Evolutionary conservation across 2,113 vertebrate species (phyloP), one percentile per base, ranked within the genome.

Genomic region (Strix uralensis): DNA sequence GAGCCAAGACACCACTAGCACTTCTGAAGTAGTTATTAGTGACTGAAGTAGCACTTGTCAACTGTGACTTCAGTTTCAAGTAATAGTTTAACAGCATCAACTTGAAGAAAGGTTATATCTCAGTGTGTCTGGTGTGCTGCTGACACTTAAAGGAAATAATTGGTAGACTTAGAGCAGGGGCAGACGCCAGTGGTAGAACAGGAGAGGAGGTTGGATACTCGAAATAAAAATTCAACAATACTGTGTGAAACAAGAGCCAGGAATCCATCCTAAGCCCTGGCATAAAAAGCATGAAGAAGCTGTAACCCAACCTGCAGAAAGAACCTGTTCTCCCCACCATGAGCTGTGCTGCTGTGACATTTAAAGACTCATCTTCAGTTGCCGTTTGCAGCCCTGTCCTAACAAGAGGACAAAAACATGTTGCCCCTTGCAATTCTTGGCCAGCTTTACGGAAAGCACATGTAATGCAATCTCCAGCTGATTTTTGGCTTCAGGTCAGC

Each of bases 121-220:
- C 70, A 15, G 91, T 14, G 74, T 97, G 95, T 93, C 96, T 96
- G 95, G 93, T 90, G 83, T 78, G 96, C 93, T 65, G 91, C 97
- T 98, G 97, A 98, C 98, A 97, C 98, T 97, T 97, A 95, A 96
- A 94, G 97, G 97, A 97, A 98, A 98, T 98, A 98, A 98, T 97
- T 98, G 98, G 97, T 96, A 94, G 97, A 96, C 91, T 97, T 94
- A 85, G 95, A 96, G 92, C 92, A 81, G 82, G 94, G 90, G 75
- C 86, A 97, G 96, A 88, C 38, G 22, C 92, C 74, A 46, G 93
- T 65, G 92, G 85, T 87, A 71, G 92, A 96, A 91, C 34, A 88
- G 92, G 84, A 94, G 86, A 67, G 63, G 82, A 21, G 5, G 72
- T 20, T 71, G 54, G 81, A 87, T 93, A 81, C 72, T 86, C 11